These are phyloP conservation scores for Anarsia innoxiella DNA, from an alignment of 2,888 invertebrate genomes.

Conservation along the genomic window DNA sequence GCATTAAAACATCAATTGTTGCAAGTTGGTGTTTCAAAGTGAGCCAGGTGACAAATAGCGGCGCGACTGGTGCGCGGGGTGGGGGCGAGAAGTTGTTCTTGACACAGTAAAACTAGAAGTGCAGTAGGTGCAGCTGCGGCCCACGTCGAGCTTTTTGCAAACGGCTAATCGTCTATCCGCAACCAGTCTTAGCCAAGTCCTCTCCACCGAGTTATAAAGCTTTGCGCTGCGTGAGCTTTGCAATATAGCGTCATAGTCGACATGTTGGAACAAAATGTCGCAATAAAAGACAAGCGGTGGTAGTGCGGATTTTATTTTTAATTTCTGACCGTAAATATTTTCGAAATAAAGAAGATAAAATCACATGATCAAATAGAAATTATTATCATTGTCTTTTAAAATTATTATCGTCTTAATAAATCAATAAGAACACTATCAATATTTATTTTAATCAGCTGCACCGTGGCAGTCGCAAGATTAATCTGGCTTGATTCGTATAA, in stretches of 20 bases:
- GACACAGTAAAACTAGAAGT: conserved; percentile 75
- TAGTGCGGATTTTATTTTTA: too few species aligned
- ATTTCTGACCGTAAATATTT: too few species aligned
- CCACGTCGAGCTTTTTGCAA: conserved; percentile 69
- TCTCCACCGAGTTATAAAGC: too few species aligned
- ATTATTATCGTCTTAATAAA: too few species aligned
- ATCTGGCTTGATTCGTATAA: conserved; percentile 44
- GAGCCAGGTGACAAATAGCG: conserved; percentile 43
- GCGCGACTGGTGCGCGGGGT: conserved; percentile 33
- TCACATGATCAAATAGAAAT: too few species aligned
- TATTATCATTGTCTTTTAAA: too few species aligned
- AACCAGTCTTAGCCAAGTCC: conserved; percentile 29
- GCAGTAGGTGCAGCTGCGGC: conserved; percentile 72
- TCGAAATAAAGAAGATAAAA: too few species aligned
- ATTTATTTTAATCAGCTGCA: too few species aligned
- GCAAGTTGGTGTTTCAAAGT: conserved; percentile 35
- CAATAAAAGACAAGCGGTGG: too few species aligned
- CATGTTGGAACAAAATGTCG: not conserved
- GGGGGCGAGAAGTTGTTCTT: conserved; percentile 71
- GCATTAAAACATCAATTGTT: conserved; percentile 30
- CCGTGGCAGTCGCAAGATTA: conserved; percentile 32
- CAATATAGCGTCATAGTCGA: not conserved
- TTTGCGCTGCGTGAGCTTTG: too few species aligned
- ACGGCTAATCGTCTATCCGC: conserved; percentile 31
- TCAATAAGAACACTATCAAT: too few species aligned